Conservation (phyloP, 2,797 vertebrate genomes). For the Aeoliscus strigatus region DNA sequence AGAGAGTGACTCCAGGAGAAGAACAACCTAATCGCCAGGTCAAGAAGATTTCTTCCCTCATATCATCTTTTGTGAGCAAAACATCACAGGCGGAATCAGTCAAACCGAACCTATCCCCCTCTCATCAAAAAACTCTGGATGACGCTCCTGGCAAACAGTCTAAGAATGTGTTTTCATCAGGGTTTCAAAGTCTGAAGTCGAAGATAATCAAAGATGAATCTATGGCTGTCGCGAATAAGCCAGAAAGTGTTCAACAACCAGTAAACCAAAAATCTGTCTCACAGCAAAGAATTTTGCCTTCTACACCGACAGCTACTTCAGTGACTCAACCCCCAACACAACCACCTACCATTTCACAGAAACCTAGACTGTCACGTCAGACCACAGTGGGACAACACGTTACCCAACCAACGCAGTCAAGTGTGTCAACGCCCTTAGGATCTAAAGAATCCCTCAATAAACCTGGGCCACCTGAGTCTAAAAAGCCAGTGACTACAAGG, state of each 20-base stretch:
- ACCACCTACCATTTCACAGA: conserved; percentile 47
- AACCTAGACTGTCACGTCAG: conserved; percentile 71
- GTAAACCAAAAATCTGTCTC: conserved; percentile 26
- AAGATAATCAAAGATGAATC: conserved; percentile 71
- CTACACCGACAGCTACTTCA: conserved; percentile 45
- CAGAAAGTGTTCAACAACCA: conserved; percentile 44
- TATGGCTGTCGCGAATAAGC: conserved; percentile 23
- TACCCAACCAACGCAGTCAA: conserved; percentile 36
- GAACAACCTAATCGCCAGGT: conserved; percentile 73
- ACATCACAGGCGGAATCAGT: conserved; percentile 62
- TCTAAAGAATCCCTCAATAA: conserved; percentile 68
- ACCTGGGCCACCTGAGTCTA: conserved; percentile 32
- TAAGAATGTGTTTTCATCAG: conserved; percentile 63
- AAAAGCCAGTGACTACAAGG: conserved; percentile 50
- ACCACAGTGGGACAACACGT: conserved; percentile 63
- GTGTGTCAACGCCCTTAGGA: conserved; percentile 61
- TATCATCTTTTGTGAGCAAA: conserved; percentile 82
- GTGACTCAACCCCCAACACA: conserved; percentile 36
- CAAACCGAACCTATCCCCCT: conserved; percentile 34
- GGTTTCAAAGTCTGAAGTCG: conserved; percentile 72
- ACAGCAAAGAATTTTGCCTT: conserved; percentile 58
- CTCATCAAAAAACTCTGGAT: conserved; percentile 21
- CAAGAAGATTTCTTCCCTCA: conserved; percentile 79
- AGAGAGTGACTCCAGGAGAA: conserved; percentile 65
- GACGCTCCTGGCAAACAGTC: conserved; percentile 48